Evolutionary conservation across 2,888 invertebrate genomes (phyloP), one percentile per base, ranked within the genome.

Genomic region (Acanthacorydalis orientalis): DNA sequence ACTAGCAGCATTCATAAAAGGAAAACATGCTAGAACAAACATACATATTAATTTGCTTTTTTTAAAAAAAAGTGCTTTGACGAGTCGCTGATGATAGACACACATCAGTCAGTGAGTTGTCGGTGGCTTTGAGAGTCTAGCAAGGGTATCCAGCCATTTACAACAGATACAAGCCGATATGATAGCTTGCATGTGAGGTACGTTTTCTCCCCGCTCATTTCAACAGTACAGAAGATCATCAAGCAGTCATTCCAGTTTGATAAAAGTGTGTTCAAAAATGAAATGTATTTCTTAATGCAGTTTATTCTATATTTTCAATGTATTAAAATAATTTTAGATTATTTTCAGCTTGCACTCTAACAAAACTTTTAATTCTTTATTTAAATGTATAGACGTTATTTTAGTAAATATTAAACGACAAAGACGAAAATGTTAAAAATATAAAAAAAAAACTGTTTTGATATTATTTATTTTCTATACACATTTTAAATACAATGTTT

Each of bases 111-210:
- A 47, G 12, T 31, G 15, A 14, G 11, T 15, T 47, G 47, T 47
- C 47, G 47, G 47, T 12, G 9, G 47, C 47, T 47, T 47, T 47
- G 47, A 47, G 35, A 42, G 43, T 12, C 42, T 42, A 14, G 47
- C 47, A 42, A 43, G 47, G 42, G 47, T 47, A 47, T 47, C 43
- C 47, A 47, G 47, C 47, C 47, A 47, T 47, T 47, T 47, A 47
- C 47, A 47, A 43, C 42, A 47, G 47, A 47, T 47, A 47, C 47
- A 47, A 47, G 47, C 47, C 47, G 47, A 47, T 47, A 47, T 47
- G 47, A 47, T 47, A 47, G 47, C 42, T 43, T 47, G 42, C 31
- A 42, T 47, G 40, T 47, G 42, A 33, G 39, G 46, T 31, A 31
- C 41, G 23, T 40, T 23, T 14, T 12, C 44, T 15, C 44, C 44